Conservation (phyloP, 2,113 vertebrate species). For the Cheirogaleus medius region DNA sequence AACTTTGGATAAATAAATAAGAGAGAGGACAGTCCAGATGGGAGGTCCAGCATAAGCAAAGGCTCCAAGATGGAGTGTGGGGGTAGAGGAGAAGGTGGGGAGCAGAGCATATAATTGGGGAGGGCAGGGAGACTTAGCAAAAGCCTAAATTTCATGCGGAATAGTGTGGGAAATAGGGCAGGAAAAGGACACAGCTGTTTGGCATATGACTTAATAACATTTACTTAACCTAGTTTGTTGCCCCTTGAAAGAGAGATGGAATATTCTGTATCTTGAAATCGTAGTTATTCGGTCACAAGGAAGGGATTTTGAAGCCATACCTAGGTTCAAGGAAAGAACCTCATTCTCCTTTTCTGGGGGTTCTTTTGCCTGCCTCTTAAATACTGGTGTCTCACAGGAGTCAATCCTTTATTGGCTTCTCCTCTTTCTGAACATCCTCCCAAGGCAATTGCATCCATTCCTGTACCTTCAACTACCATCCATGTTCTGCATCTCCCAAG, state of each 20-base stretch:
- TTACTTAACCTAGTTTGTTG: conserved; percentile 67
- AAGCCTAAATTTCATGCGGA: background rate
- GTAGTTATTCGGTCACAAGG: conserved; percentile 41
- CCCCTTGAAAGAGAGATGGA: conserved; percentile 50
- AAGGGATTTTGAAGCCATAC: conserved; percentile 31
- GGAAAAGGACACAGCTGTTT: conserved; percentile 59
- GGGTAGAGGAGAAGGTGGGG: background rate
- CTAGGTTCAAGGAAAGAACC: background rate
- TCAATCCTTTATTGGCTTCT: background rate
- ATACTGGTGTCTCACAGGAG: background rate
- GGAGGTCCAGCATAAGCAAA: background rate
- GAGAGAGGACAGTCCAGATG: background rate
- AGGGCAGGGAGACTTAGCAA: background rate
- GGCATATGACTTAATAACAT: conserved; percentile 62
- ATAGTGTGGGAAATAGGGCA: conserved; percentile 19
- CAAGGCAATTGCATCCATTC: background rate
- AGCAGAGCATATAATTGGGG: background rate
- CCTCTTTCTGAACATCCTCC: background rate
- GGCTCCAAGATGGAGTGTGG: background rate
- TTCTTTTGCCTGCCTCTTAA: background rate
- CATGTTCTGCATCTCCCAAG: background rate
- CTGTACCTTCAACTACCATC: background rate
- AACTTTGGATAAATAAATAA: background rate
- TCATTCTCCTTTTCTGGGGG: background rate
- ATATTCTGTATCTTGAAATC: conserved; percentile 67